Evolutionary conservation across 2,797 vertebrate species (phyloP), one percentile per base, ranked within the genome.

Genomic region (Myotis pilosus): DNA sequence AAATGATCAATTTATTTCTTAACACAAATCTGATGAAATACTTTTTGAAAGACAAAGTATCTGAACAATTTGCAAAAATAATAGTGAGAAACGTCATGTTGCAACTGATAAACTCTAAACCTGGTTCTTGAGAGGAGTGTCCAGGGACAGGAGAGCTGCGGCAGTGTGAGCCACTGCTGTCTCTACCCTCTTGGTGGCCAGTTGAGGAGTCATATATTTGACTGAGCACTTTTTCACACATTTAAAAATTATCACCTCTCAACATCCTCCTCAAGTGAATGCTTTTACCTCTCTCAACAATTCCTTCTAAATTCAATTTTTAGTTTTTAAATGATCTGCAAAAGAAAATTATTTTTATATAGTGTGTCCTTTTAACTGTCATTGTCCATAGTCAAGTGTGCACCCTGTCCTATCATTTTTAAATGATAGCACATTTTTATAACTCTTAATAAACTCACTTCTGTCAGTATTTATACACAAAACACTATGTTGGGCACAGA

Each of bases 191-290:
- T 20, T 13, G 10, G 51, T 62, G 85, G 66, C 79, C 74, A 25
- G 11, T 13, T 36, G n/a, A 86, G 55, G 23, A 78, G 69, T 95
- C 75, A 55, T 13, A 75, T 47, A 75, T 57, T 89, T 92, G 76
- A 94, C 62, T 94, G 44, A 79, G 91, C 64, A 85, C 72, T 92
- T 92, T 75, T 92, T 76, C 75, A 75, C 15, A 76, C 49, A 62
- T 92, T 91, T 87, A 79, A 85, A 95, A 95, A 94, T 82, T 25
- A 68, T 66, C 74, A 15, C 91, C 87, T 92, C 38, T 95, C 49
- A 80, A 89, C 76, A 85, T 89, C 87, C 64, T 94, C 41, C 64
- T 62, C 62, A 79, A 78, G 60, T 95, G 72, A 93, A 38, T 57
- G n/a, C 87, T 89, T 88, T 78, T 44, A 69, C 16, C 38, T 92